Evolutionary conservation across 2,113 vertebrate species (phyloP), one percentile per base, ranked within the genome.

Genomic region (Delphinapterus leucas): DNA sequence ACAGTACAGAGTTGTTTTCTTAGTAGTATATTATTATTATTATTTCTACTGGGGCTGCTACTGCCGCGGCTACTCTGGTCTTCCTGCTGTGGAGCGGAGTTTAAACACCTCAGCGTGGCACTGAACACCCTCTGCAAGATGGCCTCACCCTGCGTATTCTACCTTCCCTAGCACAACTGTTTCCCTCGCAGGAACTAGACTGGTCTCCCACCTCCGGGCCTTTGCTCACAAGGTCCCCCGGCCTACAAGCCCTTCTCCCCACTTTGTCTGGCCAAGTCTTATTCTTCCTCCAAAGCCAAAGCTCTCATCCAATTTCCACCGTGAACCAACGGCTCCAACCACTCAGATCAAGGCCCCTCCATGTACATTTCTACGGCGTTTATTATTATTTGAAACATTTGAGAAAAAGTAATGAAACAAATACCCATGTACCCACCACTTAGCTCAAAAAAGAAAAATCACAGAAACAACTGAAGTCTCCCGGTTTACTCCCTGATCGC

Each of bases 121-220:
- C 26, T 12, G 17, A 67, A 26, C 47, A 55, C 25, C 8, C 12
- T 23, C 36, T 17, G 28, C 10, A 1, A 17, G 1, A 8, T 0
- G 83, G 38, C 44, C 33, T 93, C 79, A 1, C 4, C 6, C 31
- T 60, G 58, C 28, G 26, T 1, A 17, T 3, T 61, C 10, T 17
- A 44, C 83, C 17, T 18, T 93, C 81, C 33, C 83, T n/a, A 36
- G 21, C 38, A 38, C n/a, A 8, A 9, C 25, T 33, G 28, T 15
- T 6, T 26, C 31, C 18, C 41, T 38, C 1, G 1, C 11, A 5
- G 33, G n/a, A 67, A 18, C 31, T 18, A 9, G 26, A 5, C 77
- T 47, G 23, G 7, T 9, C 26, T 55, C 53, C 8, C 12, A 41
- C 12, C 9, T 31, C 53, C 0, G 2, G 3, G n/a, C 20, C 79